Percentiles rank a stretch among this genome's conserved stretches.
Conservation (phyloP, 2,888 invertebrate species). For the Sinelater perroti region DNA sequence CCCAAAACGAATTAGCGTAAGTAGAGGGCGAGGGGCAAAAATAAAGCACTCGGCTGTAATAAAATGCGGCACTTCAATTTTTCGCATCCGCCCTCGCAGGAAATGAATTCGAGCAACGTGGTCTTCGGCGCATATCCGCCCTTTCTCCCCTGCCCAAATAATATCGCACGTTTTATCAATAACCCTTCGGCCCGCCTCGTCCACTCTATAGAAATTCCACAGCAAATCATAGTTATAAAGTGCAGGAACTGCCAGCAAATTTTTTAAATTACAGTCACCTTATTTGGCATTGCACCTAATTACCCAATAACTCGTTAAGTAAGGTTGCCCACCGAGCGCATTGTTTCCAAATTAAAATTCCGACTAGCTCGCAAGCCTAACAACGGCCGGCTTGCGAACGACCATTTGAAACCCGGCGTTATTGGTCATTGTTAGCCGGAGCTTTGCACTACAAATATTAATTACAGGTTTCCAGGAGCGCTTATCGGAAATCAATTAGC, state of each 20-base stretch:
- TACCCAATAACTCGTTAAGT: too few relatives aligned
- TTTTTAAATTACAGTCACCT: too few relatives aligned
- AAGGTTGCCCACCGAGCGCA: neutral
- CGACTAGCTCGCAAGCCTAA: neutral
- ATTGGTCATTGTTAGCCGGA: constrained; percentile 4
- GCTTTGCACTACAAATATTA: constrained; percentile 8
- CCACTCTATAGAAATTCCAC: too few relatives aligned
- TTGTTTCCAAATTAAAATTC: neutral
- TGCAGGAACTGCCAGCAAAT: too few relatives aligned
- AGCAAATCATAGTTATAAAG: too few relatives aligned
- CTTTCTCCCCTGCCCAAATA: constrained; percentile 17
- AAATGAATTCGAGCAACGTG: constrained; percentile 30
- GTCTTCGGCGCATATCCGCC: constrained; percentile 27
- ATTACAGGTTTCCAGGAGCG: constrained; percentile 3
- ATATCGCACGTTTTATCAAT: constrained; percentile 31
- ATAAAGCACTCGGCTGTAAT: constrained; percentile 30
- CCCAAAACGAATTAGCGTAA: constrained; percentile 26
- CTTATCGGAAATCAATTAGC: constrained; percentile 15
- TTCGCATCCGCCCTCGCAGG: constrained; percentile 21
- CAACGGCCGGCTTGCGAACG: too few relatives aligned
- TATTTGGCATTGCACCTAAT: too few relatives aligned
- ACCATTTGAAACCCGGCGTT: too few relatives aligned
- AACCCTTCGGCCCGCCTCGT: constrained; percentile 20
- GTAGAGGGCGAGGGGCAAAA: constrained; percentile 30
- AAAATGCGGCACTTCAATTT: constrained; percentile 35